phyloP scores from a whole-genome alignment of 2,888 invertebrate genomes.

The Ochropleura leucogaster region DNA sequence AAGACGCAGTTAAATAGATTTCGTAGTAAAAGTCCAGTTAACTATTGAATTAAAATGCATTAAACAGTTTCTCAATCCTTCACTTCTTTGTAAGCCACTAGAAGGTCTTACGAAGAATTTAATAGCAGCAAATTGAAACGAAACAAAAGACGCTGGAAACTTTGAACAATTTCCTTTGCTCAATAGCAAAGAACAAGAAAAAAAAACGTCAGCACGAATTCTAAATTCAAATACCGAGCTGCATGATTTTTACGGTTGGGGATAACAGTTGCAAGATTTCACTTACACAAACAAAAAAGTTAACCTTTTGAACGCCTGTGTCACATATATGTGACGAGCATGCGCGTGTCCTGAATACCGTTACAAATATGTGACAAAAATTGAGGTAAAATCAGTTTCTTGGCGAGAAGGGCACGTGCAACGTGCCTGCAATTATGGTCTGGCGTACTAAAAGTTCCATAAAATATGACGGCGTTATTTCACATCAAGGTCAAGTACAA shows the following conservation, averaged over 20 bases:
- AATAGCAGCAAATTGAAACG: slow-evolving; percentile 34
- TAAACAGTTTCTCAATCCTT: slow-evolving; percentile 26
- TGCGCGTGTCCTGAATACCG: too few species aligned
- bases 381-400: too few species aligned
- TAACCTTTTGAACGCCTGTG: too few species aligned
- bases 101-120: slow-evolving; percentile 56
- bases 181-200: neutral
- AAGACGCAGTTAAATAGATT: neutral
- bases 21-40: neutral
- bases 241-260: neutral
- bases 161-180: slow-evolving; percentile 26
- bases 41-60: slow-evolving; percentile 44
- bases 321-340: too few species aligned
- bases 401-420: too few species aligned
- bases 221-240: slow-evolving; percentile 16
- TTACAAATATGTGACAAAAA: too few species aligned
- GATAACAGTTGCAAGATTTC: too few species aligned
- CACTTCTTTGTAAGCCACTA: slow-evolving; percentile 35
- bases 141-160: slow-evolving; percentile 32
- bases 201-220: neutral
- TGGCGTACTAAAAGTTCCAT: too few species aligned
- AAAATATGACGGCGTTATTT: neutral
- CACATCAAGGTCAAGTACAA: neutral
- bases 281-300: too few species aligned
- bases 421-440: too few species aligned